Evolutionary conservation across 2,888 invertebrate species (phyloP).

Genomic region (Urechis unicinctus): DNA sequence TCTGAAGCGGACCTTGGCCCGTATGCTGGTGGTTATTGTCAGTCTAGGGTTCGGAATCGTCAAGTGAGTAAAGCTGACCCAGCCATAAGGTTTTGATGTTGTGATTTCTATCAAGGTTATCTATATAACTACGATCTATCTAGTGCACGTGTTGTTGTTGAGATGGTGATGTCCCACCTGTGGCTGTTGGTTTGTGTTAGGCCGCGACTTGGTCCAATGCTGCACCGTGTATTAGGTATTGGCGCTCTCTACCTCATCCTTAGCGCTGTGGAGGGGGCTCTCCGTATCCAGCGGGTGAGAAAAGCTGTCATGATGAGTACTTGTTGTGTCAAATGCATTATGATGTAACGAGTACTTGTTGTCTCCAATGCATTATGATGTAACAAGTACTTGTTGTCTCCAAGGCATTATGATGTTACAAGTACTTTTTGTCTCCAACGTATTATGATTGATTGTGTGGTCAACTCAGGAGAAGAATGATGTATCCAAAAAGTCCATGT

Average conservation of each 20-base stretch:
- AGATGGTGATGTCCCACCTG: too few relatives aligned
- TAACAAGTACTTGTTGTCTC: too few relatives aligned
- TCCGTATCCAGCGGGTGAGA: slow-evolving; percentile 61
- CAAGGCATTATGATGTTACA: too few relatives aligned
- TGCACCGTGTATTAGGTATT: slow-evolving; percentile 79
- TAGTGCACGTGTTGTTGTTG: slow-evolving; percentile 1
- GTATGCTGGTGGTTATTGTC: slow-evolving; percentile 90
- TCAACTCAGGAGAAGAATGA: slow-evolving; percentile 1
- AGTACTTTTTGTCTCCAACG: too few relatives aligned
- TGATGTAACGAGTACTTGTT: too few relatives aligned
- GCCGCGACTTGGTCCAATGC: slow-evolving; percentile 79
- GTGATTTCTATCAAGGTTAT: background rate
- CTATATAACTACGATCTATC: background rate
- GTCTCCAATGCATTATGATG: too few relatives aligned
- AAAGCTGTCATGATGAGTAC: background rate
- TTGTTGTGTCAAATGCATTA: too few relatives aligned
- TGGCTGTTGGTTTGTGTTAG: slow-evolving; percentile 28
- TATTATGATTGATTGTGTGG: too few relatives aligned
- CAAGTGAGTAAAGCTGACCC: slow-evolving; percentile 59
- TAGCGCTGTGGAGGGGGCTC: slow-evolving; percentile 78
- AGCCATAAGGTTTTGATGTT: background rate
- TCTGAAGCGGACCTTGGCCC: slow-evolving; percentile 79
- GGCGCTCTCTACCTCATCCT: slow-evolving; percentile 77
- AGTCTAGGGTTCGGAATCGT: slow-evolving; percentile 93
- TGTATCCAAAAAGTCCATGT: slow-evolving; percentile 52